phyloP scores from a whole-genome alignment of 2,797 vertebrate species.

The Potorous gilbertii region DNA sequence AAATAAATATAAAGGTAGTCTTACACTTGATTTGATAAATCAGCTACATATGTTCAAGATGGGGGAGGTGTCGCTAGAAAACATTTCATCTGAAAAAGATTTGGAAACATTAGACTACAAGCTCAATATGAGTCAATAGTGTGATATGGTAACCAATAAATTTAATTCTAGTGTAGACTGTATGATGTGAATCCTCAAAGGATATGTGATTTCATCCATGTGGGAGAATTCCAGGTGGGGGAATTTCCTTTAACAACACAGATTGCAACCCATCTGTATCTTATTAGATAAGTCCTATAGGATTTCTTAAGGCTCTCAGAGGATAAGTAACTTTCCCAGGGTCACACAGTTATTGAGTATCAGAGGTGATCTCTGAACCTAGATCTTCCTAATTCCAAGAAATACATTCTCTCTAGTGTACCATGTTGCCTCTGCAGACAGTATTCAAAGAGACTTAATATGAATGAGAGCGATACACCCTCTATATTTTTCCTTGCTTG shows the following conservation, averaged over 20 bases:
- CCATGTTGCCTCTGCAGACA: neutral
- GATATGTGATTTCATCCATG: neutral
- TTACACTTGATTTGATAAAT: neutral
- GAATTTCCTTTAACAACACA: neutral
- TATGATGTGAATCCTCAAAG: neutral
- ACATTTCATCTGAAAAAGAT: conserved; percentile 1
- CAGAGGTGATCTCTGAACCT: neutral
- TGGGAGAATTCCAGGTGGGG: neutral
- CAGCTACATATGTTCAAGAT: neutral
- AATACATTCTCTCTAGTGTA: neutral
- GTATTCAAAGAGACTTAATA: neutral
- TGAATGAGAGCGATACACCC: neutral
- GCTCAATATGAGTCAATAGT: neutral
- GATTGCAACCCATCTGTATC: neutral
- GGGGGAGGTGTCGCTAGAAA: neutral
- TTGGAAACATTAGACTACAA: neutral
- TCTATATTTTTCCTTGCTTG: neutral
- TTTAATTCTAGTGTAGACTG: neutral
- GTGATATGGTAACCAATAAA: neutral
- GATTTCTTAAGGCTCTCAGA: neutral
- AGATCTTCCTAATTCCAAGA: neutral
- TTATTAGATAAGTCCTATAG: neutral
- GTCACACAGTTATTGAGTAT: conserved; percentile 42
- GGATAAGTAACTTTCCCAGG: conserved; percentile 42
- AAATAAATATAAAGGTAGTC: neutral